Percentiles rank a stretch among this genome's conserved stretches.
Conservation (phyloP, 2,888 invertebrate species). For the Cenopis cana region DNA sequence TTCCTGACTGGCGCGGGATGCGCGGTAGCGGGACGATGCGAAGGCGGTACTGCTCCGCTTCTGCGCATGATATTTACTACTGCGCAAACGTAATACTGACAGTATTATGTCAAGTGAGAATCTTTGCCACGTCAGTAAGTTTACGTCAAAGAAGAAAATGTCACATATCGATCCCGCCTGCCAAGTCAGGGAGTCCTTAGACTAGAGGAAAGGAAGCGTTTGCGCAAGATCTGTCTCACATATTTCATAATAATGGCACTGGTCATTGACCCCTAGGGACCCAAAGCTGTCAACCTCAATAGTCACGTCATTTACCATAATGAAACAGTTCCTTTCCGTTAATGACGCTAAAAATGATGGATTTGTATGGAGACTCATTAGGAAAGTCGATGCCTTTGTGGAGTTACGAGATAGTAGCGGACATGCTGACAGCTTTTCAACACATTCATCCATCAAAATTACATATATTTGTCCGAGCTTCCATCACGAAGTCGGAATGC, state of each 20-base stretch:
- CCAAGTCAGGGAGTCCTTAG: too few species aligned
- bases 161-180: too few species aligned
- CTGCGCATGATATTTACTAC: too few species aligned
- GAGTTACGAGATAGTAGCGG: conserved; percentile 12
- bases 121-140: too few species aligned
- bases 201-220: not conserved
- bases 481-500: not conserved
- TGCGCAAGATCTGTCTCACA: not conserved
- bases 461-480: not conserved
- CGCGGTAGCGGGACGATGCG: too few species aligned
- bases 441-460: not conserved
- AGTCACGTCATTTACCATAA: not conserved
- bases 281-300: conserved; percentile 9
- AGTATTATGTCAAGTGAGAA: too few species aligned
- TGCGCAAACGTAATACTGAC: too few species aligned
- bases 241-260: conserved; percentile 5
- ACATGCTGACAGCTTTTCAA: not conserved
- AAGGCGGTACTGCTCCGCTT: too few species aligned
- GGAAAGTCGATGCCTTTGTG: not conserved
- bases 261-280: not conserved
- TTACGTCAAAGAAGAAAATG: too few species aligned
- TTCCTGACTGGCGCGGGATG: too few species aligned
- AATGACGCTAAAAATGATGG: conserved; percentile 15
- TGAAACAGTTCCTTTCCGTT: conserved; percentile 12
- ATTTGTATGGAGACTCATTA: conserved; percentile 26